These are phyloP conservation scores for Tragelaphus imberbis DNA, from an alignment of 2,113 vertebrate genomes.

Conservation along the genomic window DNA sequence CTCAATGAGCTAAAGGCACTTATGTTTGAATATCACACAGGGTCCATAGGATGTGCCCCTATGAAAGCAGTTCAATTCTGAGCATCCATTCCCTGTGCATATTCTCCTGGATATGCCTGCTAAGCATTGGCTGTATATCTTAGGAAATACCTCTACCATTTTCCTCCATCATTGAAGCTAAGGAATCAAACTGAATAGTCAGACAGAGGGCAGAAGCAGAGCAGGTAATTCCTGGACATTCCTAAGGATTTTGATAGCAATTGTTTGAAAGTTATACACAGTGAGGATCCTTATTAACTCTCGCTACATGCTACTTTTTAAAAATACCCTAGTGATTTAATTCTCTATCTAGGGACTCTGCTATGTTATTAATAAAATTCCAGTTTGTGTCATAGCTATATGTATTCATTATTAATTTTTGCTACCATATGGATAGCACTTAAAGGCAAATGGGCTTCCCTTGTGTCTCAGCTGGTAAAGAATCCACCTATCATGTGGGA, in stretches of 20 bases:
- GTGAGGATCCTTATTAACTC: background rate
- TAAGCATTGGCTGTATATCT: background rate
- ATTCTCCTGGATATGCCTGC: background rate
- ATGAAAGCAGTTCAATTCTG: background rate
- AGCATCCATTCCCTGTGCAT: background rate
- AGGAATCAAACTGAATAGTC: background rate
- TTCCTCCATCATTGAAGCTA: background rate
- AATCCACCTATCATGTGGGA: background rate
- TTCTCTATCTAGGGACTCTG: background rate
- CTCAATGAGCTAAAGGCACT: background rate
- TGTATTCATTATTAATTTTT: background rate
- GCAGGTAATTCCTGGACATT: background rate
- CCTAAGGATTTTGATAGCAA: background rate
- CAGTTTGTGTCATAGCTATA: background rate
- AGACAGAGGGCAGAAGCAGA: background rate
- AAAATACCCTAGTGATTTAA: background rate
- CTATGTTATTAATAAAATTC: background rate
- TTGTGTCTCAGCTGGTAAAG: background rate
- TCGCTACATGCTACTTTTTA: background rate
- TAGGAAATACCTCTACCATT: background rate
- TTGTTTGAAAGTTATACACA: background rate
- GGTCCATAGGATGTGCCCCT: background rate
- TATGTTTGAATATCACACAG: background rate
- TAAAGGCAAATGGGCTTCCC: background rate
- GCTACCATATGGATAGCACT: background rate